Percentiles rank a stretch among this genome's conserved stretches.
Conservation (phyloP, 2,113 vertebrate genomes). For the Sphaerodactylus townsendi region DNA sequence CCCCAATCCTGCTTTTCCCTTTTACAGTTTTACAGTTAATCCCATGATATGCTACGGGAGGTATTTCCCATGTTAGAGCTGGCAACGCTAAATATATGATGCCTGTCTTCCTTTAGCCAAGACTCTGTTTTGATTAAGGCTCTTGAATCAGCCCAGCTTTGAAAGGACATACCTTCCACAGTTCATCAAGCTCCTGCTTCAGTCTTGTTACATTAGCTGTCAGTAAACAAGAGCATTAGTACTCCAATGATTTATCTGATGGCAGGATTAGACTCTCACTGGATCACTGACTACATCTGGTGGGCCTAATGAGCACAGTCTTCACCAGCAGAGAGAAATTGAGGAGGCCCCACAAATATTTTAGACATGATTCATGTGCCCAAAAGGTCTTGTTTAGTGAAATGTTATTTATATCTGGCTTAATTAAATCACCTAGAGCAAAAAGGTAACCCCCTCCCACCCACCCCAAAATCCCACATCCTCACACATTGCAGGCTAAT, state of each 20-base stretch:
- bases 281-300: conserved; percentile 57
- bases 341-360: conserved; percentile 61
- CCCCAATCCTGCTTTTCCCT: no score
- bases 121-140: neutral
- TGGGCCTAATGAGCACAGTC: conserved; percentile 64
- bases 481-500: conserved; percentile 28
- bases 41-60: no score
- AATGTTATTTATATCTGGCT: conserved; percentile 66
- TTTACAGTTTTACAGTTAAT: no score
- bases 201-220: neutral
- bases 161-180: neutral
- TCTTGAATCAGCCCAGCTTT: neutral
- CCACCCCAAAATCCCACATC: neutral
- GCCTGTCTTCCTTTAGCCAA: neutral
- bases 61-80: no score
- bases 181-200: neutral
- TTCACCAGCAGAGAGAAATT: conserved; percentile 55
- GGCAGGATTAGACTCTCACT: conserved; percentile 15
- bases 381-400: conserved; percentile 68
- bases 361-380: conserved; percentile 63
- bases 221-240: neutral
- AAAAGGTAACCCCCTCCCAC: neutral
- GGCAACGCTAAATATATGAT: neutral
- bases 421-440: conserved; percentile 55
- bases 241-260: conserved; percentile 48